These are phyloP conservation scores for Parambassis ranga DNA, from an alignment of 2,797 vertebrate genomes.

Conservation along the genomic window DNA sequence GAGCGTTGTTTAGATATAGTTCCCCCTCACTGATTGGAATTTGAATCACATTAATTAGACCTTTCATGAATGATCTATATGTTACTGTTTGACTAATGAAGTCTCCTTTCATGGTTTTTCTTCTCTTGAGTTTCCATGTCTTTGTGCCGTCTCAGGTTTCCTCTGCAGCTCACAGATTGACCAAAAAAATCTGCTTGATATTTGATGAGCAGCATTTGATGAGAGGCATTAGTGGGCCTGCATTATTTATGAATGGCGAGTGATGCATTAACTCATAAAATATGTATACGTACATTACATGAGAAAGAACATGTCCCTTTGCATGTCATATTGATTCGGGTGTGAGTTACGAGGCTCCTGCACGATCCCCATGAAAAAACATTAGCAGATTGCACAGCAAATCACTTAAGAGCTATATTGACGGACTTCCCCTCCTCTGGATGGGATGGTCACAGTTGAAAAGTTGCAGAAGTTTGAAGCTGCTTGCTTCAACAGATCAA, in stretches of 20 bases:
- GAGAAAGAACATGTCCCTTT: conserved; percentile 71
- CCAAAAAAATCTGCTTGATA: conserved; percentile 76
- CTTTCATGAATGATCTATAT: conserved; percentile 64
- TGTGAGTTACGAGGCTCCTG: conserved; percentile 65
- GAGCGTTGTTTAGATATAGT: conserved; percentile 58
- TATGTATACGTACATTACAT: conserved; percentile 78
- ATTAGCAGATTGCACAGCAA: conserved; percentile 57
- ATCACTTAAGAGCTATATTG: conserved; percentile 63
- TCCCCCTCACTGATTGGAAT: conserved; percentile 56
- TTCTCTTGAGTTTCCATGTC: conserved; percentile 28
- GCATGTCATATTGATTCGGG: conserved; percentile 78
- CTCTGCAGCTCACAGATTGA: conserved; percentile 37
- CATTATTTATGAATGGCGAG: conserved; percentile 75
- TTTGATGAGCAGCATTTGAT: conserved; percentile 76
- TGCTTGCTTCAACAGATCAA: conserved; percentile 46
- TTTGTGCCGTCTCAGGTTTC: conserved; percentile 55
- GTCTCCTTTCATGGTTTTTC: conserved; percentile 48
- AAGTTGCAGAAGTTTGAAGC: conserved; percentile 54
- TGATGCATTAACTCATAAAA: conserved; percentile 80
- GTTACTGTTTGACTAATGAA: conserved; percentile 65
- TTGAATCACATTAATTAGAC: conserved; percentile 67
- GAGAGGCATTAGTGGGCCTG: conserved; percentile 71
- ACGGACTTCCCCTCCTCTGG: conserved; percentile 9
- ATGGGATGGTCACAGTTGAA: conserved; percentile 45
- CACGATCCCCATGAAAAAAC: conserved; percentile 64